Conservation (phyloP, 2,888 invertebrate species). For the Machimus atricapillus region DNA sequence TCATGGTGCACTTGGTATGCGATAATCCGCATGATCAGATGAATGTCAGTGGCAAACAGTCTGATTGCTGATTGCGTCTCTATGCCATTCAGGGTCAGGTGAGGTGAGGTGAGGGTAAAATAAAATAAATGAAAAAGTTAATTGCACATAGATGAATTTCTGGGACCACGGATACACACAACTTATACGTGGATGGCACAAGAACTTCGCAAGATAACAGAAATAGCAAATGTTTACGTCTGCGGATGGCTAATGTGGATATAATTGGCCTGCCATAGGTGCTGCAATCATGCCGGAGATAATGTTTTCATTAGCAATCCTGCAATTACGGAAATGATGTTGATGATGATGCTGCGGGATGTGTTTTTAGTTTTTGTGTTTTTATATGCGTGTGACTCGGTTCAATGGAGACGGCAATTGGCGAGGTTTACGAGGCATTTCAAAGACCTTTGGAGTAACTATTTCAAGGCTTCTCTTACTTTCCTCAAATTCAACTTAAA, state of each 20-base stretch:
- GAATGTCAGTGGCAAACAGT: neutral
- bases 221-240: neutral
- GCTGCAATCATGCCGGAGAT: neutral
- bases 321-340: neutral
- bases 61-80: neutral
- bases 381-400: neutral
- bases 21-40: neutral
- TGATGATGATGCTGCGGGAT: neutral
- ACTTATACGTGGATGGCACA: neutral
- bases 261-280: neutral
- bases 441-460: neutral
- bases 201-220: neutral
- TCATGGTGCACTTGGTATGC: neutral
- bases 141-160: neutral
- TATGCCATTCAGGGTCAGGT: neutral
- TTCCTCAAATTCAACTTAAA: neutral
- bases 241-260: neutral
- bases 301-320: neutral
- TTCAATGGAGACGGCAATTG: neutral
- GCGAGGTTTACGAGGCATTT: neutral
- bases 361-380: neutral
- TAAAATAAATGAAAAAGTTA: neutral
- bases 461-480: neutral
- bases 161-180: neutral
- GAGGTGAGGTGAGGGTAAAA: neutral